Base-by-base conservation (phyloP, 2,888 invertebrate species). In the Athetis lepigone region DNA sequence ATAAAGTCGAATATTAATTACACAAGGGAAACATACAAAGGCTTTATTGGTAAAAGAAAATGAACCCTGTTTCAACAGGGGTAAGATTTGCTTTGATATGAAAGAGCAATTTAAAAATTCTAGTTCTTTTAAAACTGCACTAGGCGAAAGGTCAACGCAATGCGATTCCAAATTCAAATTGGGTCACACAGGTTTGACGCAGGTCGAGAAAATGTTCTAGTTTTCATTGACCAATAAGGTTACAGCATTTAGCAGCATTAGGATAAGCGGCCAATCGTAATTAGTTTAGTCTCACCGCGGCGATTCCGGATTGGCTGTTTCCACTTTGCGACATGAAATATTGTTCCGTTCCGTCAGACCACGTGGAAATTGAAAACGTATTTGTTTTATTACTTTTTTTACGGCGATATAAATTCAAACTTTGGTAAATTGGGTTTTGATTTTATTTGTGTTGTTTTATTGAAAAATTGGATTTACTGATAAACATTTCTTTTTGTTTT, bases 91-190 rank as follows among this genome's bases (percentile, higher is more conserved):
- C 42, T 59, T 52, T 60, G 11, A 61, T 37, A 9, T 62, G 50
- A 42, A 55, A 21, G 45, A 54, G 50, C 37, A 59, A 45, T 60
- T 50, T 50, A 51, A 63, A 63, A 75, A 72, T 54, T 68, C 49
- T 58, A 69, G 61, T 37, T 61, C 55, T 73, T 79, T 74, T 75
- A 54, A 56, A 46, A 52, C 54, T 71, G 74, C 70, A 74, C 58
- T 33, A 42, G 29, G 64, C 43, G 62, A 49, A 65, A 62, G 71
- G 71, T 71, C 65, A 81, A 70, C 78, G 80, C 78, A 80, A 47
- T 79, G 80, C 80, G 76, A 69, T 80, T 75, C 72, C 45, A 66
- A 77, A 70, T 72, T 73, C 46, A 43, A 78, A 77, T 63, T 55
- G 36, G 78, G 80, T 74, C 66, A 60, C 33, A 4, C 13, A 33